phyloP scores from a whole-genome alignment of 2,797 vertebrate genomes.

The Rhinatrema bivittatum region DNA sequence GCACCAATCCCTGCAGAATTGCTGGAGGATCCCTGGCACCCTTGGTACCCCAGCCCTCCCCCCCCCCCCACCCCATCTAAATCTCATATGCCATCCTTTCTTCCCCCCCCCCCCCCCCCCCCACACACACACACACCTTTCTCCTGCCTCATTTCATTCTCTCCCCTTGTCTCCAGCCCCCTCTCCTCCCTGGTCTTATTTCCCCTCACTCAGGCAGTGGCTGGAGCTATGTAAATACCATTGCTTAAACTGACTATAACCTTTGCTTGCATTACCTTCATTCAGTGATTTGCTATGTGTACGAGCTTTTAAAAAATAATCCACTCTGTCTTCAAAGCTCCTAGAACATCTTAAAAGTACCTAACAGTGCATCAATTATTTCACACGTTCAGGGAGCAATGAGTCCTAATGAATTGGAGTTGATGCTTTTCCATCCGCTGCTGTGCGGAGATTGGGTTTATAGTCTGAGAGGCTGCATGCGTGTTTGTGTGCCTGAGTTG shows the following conservation, averaged over 20 bases:
- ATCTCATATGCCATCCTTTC: too few relatives aligned
- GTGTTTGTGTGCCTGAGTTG: not conserved
- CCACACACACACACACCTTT: too few relatives aligned
- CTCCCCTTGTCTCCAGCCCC: too few relatives aligned
- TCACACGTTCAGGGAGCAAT: constrained; percentile 62
- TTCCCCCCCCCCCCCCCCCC: too few relatives aligned
- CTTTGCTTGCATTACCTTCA: constrained; percentile 47
- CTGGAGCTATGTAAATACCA: constrained; percentile 54
- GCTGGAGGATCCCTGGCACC: too few relatives aligned
- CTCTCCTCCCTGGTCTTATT: too few relatives aligned
- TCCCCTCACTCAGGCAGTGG: constrained; percentile 33
- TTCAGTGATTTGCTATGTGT: constrained; percentile 39
- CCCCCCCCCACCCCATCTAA: too few relatives aligned
- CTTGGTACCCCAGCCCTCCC: too few relatives aligned
- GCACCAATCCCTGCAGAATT: too few relatives aligned
- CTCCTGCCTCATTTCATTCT: too few relatives aligned
- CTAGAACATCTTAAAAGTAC: constrained; percentile 56
- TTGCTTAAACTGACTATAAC: constrained; percentile 55
- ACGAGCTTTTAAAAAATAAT: constrained; percentile 56
- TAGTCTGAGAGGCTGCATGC: constrained; percentile 6
- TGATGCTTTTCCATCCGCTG: too few relatives aligned
- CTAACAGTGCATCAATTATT: constrained; percentile 67
- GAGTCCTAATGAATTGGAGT: constrained; percentile 64
- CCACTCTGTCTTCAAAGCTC: constrained; percentile 30
- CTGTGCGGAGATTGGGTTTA: constrained; percentile 8